These are phyloP conservation scores for Rallus crepitans DNA, from an alignment of 2,797 vertebrate genomes.

Conservation along the genomic window DNA sequence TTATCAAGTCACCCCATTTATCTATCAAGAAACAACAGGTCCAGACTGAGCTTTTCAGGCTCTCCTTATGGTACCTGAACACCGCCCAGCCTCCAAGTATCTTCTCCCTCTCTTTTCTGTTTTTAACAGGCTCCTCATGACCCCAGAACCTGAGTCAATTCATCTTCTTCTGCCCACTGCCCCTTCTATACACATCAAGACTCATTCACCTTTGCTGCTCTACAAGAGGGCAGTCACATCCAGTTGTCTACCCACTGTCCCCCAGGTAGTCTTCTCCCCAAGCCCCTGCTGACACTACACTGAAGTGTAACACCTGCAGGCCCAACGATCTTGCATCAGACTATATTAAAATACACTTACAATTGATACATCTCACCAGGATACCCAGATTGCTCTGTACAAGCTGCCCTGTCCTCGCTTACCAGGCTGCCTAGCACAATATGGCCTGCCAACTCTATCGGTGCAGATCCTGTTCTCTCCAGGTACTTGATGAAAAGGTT, in stretches of 20 bases:
- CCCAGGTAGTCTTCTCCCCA: neutral
- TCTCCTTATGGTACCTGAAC: neutral
- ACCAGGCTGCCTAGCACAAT: neutral
- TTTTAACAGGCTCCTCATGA: neutral
- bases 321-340: neutral
- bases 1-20: neutral
- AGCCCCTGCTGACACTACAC: neutral
- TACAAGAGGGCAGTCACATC: neutral
- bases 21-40: neutral
- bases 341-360: neutral
- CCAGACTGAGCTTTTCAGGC: neutral
- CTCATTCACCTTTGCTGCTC: neutral
- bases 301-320: neutral
- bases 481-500: neutral
- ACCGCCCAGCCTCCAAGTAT: neutral
- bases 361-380: neutral
- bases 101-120: fast-evolving
- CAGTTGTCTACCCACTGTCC: neutral
- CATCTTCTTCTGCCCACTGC: neutral
- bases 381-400: neutral
- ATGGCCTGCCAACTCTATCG: neutral
- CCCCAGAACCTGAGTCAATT: neutral
- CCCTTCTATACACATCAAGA: neutral
- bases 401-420: neutral
- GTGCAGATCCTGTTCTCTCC: neutral